These are phyloP conservation scores for Shinisaurus crocodilurus DNA, from an alignment of 2,113 vertebrate species.

Conservation along the genomic window DNA sequence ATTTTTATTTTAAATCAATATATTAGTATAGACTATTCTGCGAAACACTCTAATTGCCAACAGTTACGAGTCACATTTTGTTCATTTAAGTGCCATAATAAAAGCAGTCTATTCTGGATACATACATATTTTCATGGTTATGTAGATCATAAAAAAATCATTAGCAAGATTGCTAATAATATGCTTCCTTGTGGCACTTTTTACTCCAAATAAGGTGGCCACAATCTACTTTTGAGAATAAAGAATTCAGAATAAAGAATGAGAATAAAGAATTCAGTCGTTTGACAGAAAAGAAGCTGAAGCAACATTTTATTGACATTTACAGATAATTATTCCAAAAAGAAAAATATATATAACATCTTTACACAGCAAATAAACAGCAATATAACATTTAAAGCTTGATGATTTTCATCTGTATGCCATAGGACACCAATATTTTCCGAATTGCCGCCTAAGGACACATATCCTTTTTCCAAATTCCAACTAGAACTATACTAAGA, in stretches of 20 bases:
- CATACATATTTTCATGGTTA: conserved; percentile 21
- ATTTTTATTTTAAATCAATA: conserved; percentile 16
- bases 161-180: conserved; percentile 19
- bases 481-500: neutral
- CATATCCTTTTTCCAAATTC: neutral
- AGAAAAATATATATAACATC: neutral
- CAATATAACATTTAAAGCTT: conserved; percentile 16
- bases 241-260: too few species aligned
- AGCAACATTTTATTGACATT: conserved; percentile 16
- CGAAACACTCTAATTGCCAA: conserved; percentile 10
- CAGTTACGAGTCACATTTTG: conserved; percentile 8
- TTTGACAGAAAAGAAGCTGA: neutral
- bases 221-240: conserved; percentile 9
- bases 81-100: conserved; percentile 30
- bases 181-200: neutral
- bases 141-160: conserved; percentile 34
- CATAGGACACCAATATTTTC: conserved; percentile 9
- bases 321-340: neutral
- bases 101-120: conserved; percentile 27
- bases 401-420: conserved; percentile 13
- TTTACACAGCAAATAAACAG: neutral
- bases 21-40: conserved; percentile 1
- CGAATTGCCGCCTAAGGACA: neutral
- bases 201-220: neutral
- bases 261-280: neutral